A percentile compares a stretch with the other conserved stretches of the same genome.
Evolutionary conservation across 2,797 vertebrate genomes (phyloP).

Genomic region (Manis javanica): DNA sequence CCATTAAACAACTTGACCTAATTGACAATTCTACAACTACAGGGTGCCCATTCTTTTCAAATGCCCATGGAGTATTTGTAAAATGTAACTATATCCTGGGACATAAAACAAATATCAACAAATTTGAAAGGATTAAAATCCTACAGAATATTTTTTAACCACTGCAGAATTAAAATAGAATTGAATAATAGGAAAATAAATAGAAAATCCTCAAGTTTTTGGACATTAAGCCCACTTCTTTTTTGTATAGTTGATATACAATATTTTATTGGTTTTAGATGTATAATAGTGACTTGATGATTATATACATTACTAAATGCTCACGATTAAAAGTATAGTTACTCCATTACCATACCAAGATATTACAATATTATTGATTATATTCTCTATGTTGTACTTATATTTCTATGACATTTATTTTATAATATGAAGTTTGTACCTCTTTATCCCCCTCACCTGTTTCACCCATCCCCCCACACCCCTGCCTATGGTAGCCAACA

Average conservation of each 20-base stretch:
- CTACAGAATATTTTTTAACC: background rate
- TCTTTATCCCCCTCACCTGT: no score
- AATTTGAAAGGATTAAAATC: background rate
- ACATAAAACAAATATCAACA: background rate
- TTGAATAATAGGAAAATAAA: background rate
- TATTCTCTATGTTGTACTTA: no score
- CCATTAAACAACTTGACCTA: background rate
- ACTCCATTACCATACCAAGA: no score
- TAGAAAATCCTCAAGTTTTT: constrained; percentile 18
- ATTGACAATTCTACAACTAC: background rate
- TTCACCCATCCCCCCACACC: no score
- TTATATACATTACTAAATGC: no score
- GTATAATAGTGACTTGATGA: no score
- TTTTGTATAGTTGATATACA: background rate
- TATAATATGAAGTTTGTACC: no score
- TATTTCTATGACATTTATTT: no score
- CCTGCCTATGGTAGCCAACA: no score
- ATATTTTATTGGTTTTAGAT: no score
- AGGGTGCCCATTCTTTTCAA: background rate
- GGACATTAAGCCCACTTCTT: background rate
- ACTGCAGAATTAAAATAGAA: background rate
- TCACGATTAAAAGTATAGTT: no score
- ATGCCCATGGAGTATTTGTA: background rate
- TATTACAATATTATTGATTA: no score
- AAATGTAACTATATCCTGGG: background rate